Base-by-base conservation (phyloP, 2,797 vertebrate species). In the Streptopelia turtur region DNA sequence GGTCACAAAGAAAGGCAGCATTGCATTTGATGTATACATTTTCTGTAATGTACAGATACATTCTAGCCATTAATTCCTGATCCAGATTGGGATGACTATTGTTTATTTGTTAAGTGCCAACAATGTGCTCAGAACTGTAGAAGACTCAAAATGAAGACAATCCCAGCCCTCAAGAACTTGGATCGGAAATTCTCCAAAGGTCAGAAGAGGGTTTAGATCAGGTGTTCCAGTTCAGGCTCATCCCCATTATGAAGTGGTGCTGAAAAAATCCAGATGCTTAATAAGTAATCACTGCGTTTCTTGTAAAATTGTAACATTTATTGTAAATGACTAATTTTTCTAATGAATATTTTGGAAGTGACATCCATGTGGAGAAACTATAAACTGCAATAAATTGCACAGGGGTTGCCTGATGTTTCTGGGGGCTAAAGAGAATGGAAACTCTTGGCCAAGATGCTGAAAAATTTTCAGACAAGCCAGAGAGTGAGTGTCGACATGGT, bases 241-340 rank as follows among this genome's bases (percentile, higher is more conserved):
- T 97, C 95, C 56, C 61, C 71, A 52, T 95, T 96, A 96, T 89
- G 94, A 95, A 96, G 96, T 96, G 96, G 25, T 81, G 88, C 53
- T 96, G 96, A 97, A 96, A 96, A 96, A 94, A 90, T 83, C 96
- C 96, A 96, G 95, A 96, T 96, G 96, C 74, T 92, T 91, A 72
- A 91, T 87, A 94, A 95, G 94, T 71, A 87, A 93, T 83, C 2
- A 0, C 64, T 87, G 50, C 11, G 4, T 93, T 95, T 92, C 94
- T 95, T 95, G 93, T 96, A 95, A 96, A 95, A 97, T 80, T 72
- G 35, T 86, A 93, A 79, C 59, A 85, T 95, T 95, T 95, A 90
- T 87, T 92, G 90, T 71, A 92, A 95, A 83, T 92, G 92, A 95
- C 83, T 92, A 63, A 87, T 94, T 96, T 88, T 95, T 92, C 79